Conservation (phyloP, 2,797 vertebrate species). For the Margarornis squamiger region DNA sequence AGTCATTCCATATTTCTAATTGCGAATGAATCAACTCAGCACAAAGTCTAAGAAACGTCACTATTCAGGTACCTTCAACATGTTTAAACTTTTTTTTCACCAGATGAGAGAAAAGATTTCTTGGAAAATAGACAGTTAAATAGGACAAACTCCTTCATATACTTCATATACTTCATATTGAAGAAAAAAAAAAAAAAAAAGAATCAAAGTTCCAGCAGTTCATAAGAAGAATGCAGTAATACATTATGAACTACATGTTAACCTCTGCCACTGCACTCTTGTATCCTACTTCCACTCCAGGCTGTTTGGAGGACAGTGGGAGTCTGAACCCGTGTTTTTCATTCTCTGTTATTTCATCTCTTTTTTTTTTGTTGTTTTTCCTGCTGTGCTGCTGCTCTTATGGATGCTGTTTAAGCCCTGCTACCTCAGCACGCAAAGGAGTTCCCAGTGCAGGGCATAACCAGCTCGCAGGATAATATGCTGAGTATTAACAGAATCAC, state of each 20-base stretch:
- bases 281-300: neutral
- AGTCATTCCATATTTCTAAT: neutral
- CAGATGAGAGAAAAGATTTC: neutral
- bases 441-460: neutral
- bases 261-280: neutral
- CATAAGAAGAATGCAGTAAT: neutral
- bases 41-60: neutral
- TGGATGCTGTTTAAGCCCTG: neutral
- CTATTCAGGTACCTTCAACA: neutral
- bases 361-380: neutral
- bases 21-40: neutral
- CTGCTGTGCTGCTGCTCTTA: neutral
- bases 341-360: fast-evolving
- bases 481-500: neutral
- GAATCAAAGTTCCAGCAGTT: neutral
- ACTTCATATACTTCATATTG: neutral
- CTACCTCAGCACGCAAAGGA: fast-evolving
- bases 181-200: neutral
- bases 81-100: neutral
- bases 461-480: fast-evolving
- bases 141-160: neutral
- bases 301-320: neutral
- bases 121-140: neutral
- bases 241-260: neutral
- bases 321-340: neutral